phyloP scores from a whole-genome alignment of 53 echinoderm and acorn worm genomes.

The Crossaster papposus region DNA sequence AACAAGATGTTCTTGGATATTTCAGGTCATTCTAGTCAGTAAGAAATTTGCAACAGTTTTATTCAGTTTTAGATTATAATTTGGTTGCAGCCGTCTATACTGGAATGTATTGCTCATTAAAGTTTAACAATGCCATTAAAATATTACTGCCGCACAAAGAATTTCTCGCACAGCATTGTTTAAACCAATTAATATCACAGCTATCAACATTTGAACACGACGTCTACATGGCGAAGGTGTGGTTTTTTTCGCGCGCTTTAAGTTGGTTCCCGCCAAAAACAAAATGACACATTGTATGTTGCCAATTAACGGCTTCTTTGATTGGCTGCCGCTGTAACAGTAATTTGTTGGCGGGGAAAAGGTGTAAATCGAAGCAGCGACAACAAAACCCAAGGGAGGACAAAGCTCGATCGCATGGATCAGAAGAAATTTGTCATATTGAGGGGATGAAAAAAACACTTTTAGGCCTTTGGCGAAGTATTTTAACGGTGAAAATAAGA shows the following conservation, averaged over 20 bases:
- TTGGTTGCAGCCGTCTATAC: too few species aligned
- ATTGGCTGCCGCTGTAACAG: background rate
- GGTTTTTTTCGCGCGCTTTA: background rate
- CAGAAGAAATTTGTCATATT: constrained; percentile 32
- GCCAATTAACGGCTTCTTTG: background rate
- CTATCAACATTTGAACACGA: background rate
- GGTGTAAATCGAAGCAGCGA: background rate
- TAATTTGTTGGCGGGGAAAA: background rate
- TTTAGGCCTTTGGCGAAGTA: background rate
- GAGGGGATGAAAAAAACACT: background rate
- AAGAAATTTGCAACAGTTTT: too few species aligned
- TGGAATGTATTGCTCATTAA: background rate
- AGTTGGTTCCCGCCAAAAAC: background rate
- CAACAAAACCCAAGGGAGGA: background rate
- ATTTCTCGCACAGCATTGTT: background rate
- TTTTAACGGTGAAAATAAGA: constrained; percentile 28
- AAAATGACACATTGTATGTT: background rate
- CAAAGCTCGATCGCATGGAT: constrained; percentile 1
- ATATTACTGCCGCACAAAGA: background rate
- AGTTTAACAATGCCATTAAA: too few species aligned
- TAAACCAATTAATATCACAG: background rate
- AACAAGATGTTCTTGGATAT: too few species aligned
- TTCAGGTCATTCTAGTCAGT: too few species aligned
- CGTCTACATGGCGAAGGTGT: background rate
- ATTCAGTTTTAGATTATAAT: too few species aligned